Evolutionary conservation across 2,113 vertebrate genomes (phyloP).

Genomic region (Phyllopteryx taeniolatus): DNA sequence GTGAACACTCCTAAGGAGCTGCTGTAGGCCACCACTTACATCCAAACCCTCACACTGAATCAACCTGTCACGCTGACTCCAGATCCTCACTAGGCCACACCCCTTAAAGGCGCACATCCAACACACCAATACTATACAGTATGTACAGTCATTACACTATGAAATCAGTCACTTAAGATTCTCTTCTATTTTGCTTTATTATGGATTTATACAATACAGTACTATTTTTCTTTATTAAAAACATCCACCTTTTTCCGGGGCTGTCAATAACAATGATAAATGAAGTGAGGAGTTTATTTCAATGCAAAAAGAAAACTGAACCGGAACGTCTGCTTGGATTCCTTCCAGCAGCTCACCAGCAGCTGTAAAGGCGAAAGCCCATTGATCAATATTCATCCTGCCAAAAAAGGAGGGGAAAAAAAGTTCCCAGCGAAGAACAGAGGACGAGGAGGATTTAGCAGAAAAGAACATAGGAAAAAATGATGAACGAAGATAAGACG

Average conservation of each 20-base stretch:
- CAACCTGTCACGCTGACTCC: too few relatives aligned
- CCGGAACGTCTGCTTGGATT: slow-evolving; percentile 51
- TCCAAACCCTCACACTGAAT: neutral
- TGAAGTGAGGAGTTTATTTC: neutral
- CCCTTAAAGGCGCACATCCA: too few relatives aligned
- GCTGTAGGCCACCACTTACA: too few relatives aligned
- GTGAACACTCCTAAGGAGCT: too few relatives aligned
- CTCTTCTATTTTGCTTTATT: too few relatives aligned
- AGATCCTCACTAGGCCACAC: too few relatives aligned
- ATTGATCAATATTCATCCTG: slow-evolving; percentile 43
- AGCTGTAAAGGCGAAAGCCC: slow-evolving; percentile 56
- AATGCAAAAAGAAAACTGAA: neutral
- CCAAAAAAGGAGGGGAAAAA: slow-evolving; percentile 41
- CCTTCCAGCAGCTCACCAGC: slow-evolving; percentile 44
- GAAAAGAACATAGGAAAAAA: neutral
- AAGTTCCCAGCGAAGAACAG: neutral
- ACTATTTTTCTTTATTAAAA: too few relatives aligned
- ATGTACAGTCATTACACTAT: too few relatives aligned
- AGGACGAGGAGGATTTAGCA: neutral
- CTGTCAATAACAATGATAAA: neutral
- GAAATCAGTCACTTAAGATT: too few relatives aligned
- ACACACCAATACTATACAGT: too few relatives aligned
- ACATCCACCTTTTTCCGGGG: too few relatives aligned
- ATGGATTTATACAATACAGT: too few relatives aligned
- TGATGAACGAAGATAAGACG: neutral